Evolutionary conservation across 2,113 vertebrate species (phyloP).

Genomic region (Oostethus manadensis): DNA sequence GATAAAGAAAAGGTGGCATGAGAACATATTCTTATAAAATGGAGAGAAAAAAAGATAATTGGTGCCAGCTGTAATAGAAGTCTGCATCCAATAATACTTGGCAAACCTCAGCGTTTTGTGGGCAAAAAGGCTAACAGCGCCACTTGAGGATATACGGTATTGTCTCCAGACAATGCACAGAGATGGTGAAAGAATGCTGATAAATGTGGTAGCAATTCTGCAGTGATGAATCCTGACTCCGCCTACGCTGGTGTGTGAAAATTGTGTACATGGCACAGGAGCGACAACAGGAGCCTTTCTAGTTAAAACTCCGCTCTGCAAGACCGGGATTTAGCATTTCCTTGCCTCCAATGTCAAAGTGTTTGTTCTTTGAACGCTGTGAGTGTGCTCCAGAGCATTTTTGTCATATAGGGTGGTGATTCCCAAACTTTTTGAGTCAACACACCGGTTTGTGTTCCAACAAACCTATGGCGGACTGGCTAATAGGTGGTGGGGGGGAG

Average conservation of each 20-base stretch:
- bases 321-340: not conserved
- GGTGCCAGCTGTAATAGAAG: not conserved
- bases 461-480: too few relatives aligned
- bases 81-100: slow-evolving; percentile 1
- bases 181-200: slow-evolving; percentile 1
- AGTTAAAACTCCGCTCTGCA: not conserved
- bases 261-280: not conserved
- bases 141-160: not conserved
- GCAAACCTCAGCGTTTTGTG: not conserved
- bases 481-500: too few relatives aligned
- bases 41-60: not conserved
- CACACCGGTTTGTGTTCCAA: too few relatives aligned
- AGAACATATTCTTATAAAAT: slow-evolving; percentile 4
- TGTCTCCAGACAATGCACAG: not conserved
- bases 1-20: too few relatives aligned
- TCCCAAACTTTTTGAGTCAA: too few relatives aligned
- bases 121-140: not conserved
- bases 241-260: not conserved
- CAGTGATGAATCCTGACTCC: slow-evolving; percentile 8
- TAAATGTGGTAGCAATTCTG: not conserved
- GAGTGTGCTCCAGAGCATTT: too few relatives aligned
- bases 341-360: too few relatives aligned
- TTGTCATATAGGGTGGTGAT: too few relatives aligned
- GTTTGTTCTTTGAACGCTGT: too few relatives aligned
- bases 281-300: too few relatives aligned